Evolutionary conservation across 2,888 invertebrate species (phyloP).

Genomic region (Brassicogethes aeneus): DNA sequence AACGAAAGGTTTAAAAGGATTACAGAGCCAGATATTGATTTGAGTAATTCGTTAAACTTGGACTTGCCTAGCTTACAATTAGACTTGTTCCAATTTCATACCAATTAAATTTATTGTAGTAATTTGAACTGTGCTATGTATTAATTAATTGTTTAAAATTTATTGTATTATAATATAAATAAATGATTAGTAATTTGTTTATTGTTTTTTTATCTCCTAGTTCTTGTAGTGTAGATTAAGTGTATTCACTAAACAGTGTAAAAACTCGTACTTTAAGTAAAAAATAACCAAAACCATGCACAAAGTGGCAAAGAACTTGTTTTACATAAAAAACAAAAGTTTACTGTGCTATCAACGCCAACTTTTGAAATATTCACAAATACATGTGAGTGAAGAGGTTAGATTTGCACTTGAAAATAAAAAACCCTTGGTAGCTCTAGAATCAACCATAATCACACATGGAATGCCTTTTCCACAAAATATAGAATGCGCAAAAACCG

Average conservation of each 20-base stretch:
- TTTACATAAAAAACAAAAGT: not conserved
- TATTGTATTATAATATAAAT: no score
- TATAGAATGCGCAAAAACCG: constrained; percentile 70
- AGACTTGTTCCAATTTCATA: constrained; percentile 36
- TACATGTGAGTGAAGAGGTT: constrained; percentile 52
- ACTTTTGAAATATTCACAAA: not conserved
- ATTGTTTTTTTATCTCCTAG: no score
- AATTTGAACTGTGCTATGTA: no score
- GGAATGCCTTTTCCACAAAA: constrained; percentile 96
- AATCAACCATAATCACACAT: constrained; percentile 96
- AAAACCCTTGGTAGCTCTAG: constrained; percentile 83
- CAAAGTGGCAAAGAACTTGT: not conserved
- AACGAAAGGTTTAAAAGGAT: constrained; percentile 39
- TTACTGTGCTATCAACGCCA: not conserved
- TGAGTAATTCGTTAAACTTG: constrained; percentile 28
- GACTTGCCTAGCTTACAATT: constrained; percentile 35
- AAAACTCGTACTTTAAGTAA: no score
- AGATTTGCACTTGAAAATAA: constrained; percentile 50
- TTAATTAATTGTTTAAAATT: no score
- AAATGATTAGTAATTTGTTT: no score
- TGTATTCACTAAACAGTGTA: no score
- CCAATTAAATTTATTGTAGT: no score
- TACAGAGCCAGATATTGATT: constrained; percentile 34
- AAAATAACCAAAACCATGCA: not conserved
- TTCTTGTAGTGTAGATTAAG: no score